Evolutionary conservation across 2,888 invertebrate species (phyloP), one percentile per base, ranked within the genome.

Genomic region (Branchellion lobata): DNA sequence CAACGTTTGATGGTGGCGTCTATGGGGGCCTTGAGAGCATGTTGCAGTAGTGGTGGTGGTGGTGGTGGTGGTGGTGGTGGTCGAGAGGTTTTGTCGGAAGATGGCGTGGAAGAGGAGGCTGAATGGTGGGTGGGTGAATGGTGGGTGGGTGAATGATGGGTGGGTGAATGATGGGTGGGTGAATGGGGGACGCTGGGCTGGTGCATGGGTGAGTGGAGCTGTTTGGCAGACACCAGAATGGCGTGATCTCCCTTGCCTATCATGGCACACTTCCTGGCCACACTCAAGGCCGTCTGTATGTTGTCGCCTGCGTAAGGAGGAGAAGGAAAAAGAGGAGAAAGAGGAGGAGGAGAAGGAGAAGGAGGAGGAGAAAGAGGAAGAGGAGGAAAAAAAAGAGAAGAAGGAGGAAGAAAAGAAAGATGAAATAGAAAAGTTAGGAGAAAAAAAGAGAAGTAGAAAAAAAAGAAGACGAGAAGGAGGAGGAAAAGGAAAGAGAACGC

Each of bases 241-340:
- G 91, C 90, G 11, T 89, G 88, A 80, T 90, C 90, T 1, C 87
- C 87, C 1, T 88, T 87, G 27, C 89, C 90, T 0, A 97, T 90
- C 84, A 97, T 94, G 0, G 93, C 93, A 87, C 96, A 96, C 85
- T 87, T 87, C 36, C 86, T 82, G 0, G 95, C 96, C 18, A 97
- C 96, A 84, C 95, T 95, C 74, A 96, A 90, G 0, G 96, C 96
- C 0, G 97, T 97, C 83, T 95, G 88, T 86, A 97, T 87, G 83
- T 88, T 88, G 84, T 88, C 88, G 24, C 90, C 90, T 92, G 85
- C 0, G 86, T 36, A 8, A 21, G 65, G 65, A 65, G 65, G 29
- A 65, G n/a, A 21, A 65, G 65, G 65, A 29, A 8, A 21, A 29
- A 65, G 65, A 65, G 21, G 24, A 65, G 65, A 21, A 65, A 65